These are phyloP conservation scores for Malurus splendens DNA, from an alignment of 2,797 vertebrate species.

Conservation along the genomic window DNA sequence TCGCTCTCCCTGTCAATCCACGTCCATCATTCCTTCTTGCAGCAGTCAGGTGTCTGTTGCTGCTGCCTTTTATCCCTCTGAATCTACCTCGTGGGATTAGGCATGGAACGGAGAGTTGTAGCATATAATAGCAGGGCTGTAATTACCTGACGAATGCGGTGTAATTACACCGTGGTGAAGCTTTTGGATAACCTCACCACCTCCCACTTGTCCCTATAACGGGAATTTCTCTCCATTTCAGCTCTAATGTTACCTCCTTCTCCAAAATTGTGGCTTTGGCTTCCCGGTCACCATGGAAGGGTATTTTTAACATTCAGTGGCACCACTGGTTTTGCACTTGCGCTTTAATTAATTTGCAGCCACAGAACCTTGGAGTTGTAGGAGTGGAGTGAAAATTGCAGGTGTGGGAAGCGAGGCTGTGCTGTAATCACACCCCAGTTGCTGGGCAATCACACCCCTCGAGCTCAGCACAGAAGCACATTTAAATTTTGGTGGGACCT, in stretches of 20 bases:
- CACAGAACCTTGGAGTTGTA: not conserved
- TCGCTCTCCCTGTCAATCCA: not conserved
- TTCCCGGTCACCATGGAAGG: not conserved
- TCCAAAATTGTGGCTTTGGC: not conserved
- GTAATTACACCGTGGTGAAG: slow-evolving; percentile 1
- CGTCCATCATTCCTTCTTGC: not conserved
- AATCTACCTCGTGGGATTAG: not conserved
- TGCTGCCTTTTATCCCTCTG: not conserved
- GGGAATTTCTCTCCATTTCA: not conserved
- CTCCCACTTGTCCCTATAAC: not conserved
- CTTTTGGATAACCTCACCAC: slow-evolving; percentile 7
- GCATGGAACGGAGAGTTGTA: not conserved
- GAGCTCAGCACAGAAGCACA: not conserved
- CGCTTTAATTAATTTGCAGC: not conserved
- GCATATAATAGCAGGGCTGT: not conserved
- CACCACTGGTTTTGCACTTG: not conserved
- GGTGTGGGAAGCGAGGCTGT: not conserved
- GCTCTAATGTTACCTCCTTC: not conserved
- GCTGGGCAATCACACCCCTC: not conserved
- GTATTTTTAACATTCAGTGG: not conserved
- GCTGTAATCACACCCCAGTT: not conserved
- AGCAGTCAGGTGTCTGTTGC: not conserved
- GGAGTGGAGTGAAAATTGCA: not conserved
- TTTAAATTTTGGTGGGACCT: not conserved
- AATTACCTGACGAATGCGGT: not conserved